Base-by-base conservation (phyloP, 2,888 invertebrate genomes). In the Melieria picta region DNA sequence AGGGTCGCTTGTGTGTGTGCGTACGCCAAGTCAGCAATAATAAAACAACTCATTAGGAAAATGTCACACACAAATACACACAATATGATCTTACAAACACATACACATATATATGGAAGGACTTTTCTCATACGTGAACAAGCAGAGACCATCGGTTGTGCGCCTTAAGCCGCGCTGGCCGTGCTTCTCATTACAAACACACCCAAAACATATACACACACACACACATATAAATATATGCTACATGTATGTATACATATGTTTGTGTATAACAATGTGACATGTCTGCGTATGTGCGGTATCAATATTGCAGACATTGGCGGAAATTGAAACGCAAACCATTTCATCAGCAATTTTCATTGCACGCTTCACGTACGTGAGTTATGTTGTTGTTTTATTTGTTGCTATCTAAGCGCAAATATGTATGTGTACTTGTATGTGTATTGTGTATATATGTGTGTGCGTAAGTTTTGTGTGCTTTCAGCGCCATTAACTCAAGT, bases 241-340 rank as follows among this genome's bases (percentile, higher is more conserved):
- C 52, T 43, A 13, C 9, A 5, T 16, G 16, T 61, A 16, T 47
- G 43, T 58, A 6, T 60, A 11, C n/a, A 43, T 10, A 16, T 58
- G 3, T 46, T 9, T 7, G 4, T 62, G 46, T 72, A 65, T 66
- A 16, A 43, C 45, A 47, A 42, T 45, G 16, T 70, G 66, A 62
- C 9, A 62, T 50, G 61, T 71, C 63, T 72, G 64, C 65, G 48
- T 68, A 64, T 71, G 70, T 77, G 76, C 70, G 63, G 56, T 60
- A 69, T 72, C 60, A 65, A 73, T 79, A 82, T 80, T 80, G 83
- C 79, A 80, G 83, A 73, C 79, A 83, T 80, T 81, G 83, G 78
- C 81, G 83, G 83, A 83, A 84, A 83, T 84, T 83, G 83, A 84
- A 83, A 83, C 80, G 81, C 82, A 83, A 83, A 82, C 81, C 83